Conservation (phyloP, 1,140 invertebrate genomes). For the Drosophila pachea region DNA sequence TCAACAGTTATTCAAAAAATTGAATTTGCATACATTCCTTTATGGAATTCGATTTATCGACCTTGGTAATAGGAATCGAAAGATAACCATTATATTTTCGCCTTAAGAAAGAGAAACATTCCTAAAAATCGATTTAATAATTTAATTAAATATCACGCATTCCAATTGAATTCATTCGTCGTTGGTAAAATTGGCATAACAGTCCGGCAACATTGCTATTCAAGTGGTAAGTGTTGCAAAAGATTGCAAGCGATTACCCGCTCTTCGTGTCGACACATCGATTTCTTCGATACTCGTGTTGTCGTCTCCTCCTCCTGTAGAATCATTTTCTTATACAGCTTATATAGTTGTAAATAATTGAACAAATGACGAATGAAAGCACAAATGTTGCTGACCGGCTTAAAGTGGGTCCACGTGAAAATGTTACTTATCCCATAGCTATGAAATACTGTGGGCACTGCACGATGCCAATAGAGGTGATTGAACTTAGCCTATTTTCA, state of each 20-base stretch:
- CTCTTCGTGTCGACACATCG: conserved; percentile 4
- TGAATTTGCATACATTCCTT: no score
- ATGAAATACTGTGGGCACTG: conserved; percentile 97
- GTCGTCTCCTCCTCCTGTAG: conserved; percentile 2
- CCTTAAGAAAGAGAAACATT: no score
- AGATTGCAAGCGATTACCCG: conserved; percentile 7
- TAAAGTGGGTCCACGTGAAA: conserved; percentile 69
- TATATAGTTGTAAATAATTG: conserved; percentile 10
- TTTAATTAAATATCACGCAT: background rate
- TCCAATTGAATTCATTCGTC: no score
- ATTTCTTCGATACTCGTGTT: conserved; percentile 17
- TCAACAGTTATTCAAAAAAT: no score
- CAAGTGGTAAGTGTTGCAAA: conserved; percentile 4
- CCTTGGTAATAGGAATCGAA: background rate
- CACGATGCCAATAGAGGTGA: conserved; percentile 91
- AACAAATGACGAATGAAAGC: conserved; percentile 60
- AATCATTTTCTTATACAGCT: conserved; percentile 21
- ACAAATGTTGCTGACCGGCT: conserved; percentile 66
- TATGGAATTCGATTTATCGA: background rate
- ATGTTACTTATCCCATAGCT: conserved; percentile 89
- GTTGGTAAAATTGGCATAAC: background rate
- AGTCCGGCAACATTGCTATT: background rate
- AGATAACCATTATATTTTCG: no score
- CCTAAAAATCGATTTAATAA: background rate
- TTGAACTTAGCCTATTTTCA: conserved; percentile 1